phyloP scores from a whole-genome alignment of 2,797 vertebrate species.

The Danionella dracula region DNA sequence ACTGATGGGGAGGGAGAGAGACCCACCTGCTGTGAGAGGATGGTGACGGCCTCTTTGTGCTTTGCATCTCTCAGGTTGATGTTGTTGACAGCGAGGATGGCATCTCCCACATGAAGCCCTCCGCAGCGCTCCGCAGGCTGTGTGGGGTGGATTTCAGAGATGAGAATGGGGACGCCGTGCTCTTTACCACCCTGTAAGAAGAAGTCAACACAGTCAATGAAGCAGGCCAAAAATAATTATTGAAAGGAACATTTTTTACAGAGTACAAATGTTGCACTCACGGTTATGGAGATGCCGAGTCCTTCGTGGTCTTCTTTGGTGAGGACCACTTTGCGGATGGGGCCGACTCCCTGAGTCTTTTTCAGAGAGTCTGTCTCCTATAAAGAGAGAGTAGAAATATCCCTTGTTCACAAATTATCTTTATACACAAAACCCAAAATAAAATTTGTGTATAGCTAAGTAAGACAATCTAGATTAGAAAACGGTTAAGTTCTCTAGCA shows the following conservation, averaged over 20 bases:
- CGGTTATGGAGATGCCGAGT: slow-evolving; percentile 96
- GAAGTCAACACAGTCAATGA: not conserved
- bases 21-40: slow-evolving; percentile 93
- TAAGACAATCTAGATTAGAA: too few species aligned
- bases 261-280: slow-evolving; percentile 56
- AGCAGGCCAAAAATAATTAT: not conserved
- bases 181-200: slow-evolving; percentile 89
- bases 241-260: not conserved
- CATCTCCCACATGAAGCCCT: slow-evolving; percentile 93
- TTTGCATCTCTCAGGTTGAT: slow-evolving; percentile 95
- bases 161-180: slow-evolving; percentile 94
- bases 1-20: not conserved
- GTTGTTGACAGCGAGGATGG: slow-evolving; percentile 93
- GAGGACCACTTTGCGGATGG: slow-evolving; percentile 91
- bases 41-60: slow-evolving; percentile 97
- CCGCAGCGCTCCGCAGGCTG: slow-evolving; percentile 94
- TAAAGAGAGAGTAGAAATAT: not conserved
- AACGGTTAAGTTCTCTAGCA: too few species aligned
- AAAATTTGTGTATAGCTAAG: too few species aligned
- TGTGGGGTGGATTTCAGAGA: slow-evolving; percentile 93
- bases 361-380: slow-evolving; percentile 90
- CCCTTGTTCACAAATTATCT: too few species aligned
- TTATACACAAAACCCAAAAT: too few species aligned
- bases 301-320: slow-evolving; percentile 97
- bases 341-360: slow-evolving; percentile 96